A percentile compares a stretch with the other conserved stretches of the same genome.
These are phyloP conservation scores for Pollenia amentaria DNA, from an alignment of 2,888 invertebrate species.

Conservation along the genomic window DNA sequence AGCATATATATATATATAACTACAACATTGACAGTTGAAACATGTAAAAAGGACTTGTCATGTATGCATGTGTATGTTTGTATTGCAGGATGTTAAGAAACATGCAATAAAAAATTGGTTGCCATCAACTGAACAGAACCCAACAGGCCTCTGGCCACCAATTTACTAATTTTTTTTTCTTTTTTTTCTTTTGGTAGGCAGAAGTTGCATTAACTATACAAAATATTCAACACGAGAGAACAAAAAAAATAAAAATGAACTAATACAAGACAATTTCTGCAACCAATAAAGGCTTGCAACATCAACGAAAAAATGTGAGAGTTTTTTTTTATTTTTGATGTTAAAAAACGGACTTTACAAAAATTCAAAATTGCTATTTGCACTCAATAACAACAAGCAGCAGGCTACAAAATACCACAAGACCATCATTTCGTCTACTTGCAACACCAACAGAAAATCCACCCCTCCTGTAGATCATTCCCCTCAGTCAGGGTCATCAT, in stretches of 20 bases:
- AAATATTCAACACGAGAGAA: slow-evolving; percentile 34
- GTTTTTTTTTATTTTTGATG: slow-evolving; percentile 2
- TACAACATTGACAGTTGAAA: slow-evolving; percentile 51
- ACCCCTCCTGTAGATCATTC: background rate
- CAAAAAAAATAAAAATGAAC: slow-evolving; percentile 31
- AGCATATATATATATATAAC: slow-evolving; percentile 29
- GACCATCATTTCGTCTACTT: background rate
- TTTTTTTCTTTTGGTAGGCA: slow-evolving; percentile 41
- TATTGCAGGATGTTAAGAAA: slow-evolving; percentile 58
- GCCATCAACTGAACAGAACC: slow-evolving; percentile 52
- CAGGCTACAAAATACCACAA: slow-evolving; percentile 70
- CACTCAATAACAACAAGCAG: slow-evolving; percentile 81
- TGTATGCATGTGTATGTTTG: slow-evolving; percentile 17
- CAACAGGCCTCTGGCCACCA: slow-evolving; percentile 64
- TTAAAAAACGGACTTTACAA: slow-evolving; percentile 68
- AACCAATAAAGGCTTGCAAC: slow-evolving; percentile 55
- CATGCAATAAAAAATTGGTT: slow-evolving; percentile 63
- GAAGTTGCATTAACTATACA: slow-evolving; percentile 67
- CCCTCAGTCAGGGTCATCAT: slow-evolving; percentile 10
- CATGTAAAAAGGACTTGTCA: slow-evolving; percentile 57
- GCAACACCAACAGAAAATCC: background rate
- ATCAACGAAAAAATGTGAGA: slow-evolving; percentile 45
- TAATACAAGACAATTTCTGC: slow-evolving; percentile 52
- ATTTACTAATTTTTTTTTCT: slow-evolving; percentile 10
- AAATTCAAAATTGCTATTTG: slow-evolving; percentile 83